Evolutionary conservation across 2,113 vertebrate species (phyloP).

Genomic region (Corapipo altera): DNA sequence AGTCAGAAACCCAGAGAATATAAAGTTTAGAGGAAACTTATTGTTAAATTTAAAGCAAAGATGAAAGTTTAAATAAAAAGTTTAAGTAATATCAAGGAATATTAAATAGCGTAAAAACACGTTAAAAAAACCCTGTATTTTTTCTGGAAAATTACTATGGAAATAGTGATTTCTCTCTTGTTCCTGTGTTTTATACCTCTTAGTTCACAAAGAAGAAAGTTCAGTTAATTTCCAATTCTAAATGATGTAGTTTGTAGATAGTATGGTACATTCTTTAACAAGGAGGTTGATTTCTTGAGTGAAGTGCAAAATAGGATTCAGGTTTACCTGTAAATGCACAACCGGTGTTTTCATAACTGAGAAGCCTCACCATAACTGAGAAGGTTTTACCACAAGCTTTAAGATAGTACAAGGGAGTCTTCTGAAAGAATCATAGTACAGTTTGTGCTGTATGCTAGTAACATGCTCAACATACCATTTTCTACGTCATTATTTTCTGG

Average conservation of each 20-base stretch:
- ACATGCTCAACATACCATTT: background rate
- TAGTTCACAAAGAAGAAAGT: background rate
- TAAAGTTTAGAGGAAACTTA: background rate
- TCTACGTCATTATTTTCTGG: background rate
- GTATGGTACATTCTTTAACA: background rate
- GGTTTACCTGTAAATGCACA: background rate
- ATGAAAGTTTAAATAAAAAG: background rate
- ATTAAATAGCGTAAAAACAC: background rate
- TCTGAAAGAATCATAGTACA: background rate
- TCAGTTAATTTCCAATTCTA: background rate
- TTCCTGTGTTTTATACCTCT: background rate
- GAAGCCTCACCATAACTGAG: background rate
- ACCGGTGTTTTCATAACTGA: background rate
- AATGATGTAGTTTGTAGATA: background rate
- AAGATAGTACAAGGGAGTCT: background rate
- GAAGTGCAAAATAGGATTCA: background rate
- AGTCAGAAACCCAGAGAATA: background rate
- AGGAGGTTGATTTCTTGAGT: background rate
- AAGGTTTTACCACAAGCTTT: background rate
- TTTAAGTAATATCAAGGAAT: background rate
- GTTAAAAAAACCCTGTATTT: fast-evolving
- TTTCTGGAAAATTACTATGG: background rate
- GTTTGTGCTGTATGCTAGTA: background rate
- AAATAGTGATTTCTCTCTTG: background rate
- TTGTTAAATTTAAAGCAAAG: background rate